phyloP scores from a whole-genome alignment of 2,888 invertebrate genomes.

The Zootermopsis nevadensis region DNA sequence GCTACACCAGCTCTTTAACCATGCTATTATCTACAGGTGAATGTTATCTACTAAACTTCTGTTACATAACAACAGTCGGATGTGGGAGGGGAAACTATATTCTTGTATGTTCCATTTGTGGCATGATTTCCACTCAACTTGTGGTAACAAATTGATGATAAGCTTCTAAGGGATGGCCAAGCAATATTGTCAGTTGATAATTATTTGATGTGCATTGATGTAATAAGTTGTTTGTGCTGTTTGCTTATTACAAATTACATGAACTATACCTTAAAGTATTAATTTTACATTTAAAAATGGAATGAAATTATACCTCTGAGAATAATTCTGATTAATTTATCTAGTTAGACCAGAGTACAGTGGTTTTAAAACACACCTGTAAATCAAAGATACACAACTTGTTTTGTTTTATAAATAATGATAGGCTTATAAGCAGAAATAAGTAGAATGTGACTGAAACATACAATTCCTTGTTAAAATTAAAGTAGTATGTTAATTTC shows the following conservation, averaged over 20 bases:
- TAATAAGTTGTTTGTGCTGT: not conserved
- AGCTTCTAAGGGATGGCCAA: not conserved
- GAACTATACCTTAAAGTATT: not conserved
- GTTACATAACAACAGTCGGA: not conserved
- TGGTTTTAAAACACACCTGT: not conserved
- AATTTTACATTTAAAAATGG: not conserved
- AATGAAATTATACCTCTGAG: not conserved
- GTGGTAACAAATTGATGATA: not conserved
- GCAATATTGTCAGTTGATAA: conserved; percentile 25
- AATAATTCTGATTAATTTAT: not conserved
- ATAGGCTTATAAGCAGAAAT: too few species aligned
- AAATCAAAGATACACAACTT: not conserved
- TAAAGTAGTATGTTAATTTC: too few species aligned
- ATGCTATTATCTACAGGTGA: not conserved
- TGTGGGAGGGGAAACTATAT: conserved; percentile 16
- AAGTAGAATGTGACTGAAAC: too few species aligned
- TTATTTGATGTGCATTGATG: not conserved
- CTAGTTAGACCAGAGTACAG: not conserved
- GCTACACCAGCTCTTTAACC: conserved; percentile 1
- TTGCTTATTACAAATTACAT: not conserved
- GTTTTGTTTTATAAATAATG: too few species aligned
- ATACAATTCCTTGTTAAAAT: too few species aligned
- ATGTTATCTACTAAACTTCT: not conserved
- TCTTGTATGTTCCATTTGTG: conserved; percentile 8
- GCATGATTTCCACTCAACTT: not conserved